These are phyloP conservation scores for Oconnorella tubifera DNA, from an alignment of 2,888 invertebrate species.

Conservation along the genomic window DNA sequence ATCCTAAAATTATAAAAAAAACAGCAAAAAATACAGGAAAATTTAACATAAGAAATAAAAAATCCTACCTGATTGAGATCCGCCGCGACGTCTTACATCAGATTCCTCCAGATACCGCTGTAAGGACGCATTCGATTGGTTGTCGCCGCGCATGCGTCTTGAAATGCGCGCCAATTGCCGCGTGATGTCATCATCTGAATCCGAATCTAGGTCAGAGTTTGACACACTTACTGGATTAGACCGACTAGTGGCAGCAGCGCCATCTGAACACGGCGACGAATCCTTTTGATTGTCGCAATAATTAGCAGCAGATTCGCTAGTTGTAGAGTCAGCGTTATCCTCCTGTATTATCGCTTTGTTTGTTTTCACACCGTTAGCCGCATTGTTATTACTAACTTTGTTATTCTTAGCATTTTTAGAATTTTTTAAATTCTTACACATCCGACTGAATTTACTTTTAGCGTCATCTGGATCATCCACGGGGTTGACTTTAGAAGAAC, in stretches of 20 bases:
- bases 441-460: neutral
- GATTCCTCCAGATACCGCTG: neutral
- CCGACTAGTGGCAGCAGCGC: neutral
- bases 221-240: neutral
- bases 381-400: neutral
- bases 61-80: conserved; percentile 2
- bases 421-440: neutral
- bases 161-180: neutral
- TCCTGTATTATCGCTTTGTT: neutral
- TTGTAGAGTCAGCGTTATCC: neutral
- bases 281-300: no score
- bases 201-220: neutral
- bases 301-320: neutral
- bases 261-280: neutral
- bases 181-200: neutral
- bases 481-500: neutral
- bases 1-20: no score
- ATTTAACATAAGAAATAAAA: no score
- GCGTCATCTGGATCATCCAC: neutral
- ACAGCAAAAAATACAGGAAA: no score
- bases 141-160: conserved; percentile 4
- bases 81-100: neutral
- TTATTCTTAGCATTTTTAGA: neutral
- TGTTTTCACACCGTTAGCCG: neutral
- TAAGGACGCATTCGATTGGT: neutral